Evolutionary conservation across 1,140 invertebrate genomes (phyloP).

Genomic region (Calephelis nemesis): DNA sequence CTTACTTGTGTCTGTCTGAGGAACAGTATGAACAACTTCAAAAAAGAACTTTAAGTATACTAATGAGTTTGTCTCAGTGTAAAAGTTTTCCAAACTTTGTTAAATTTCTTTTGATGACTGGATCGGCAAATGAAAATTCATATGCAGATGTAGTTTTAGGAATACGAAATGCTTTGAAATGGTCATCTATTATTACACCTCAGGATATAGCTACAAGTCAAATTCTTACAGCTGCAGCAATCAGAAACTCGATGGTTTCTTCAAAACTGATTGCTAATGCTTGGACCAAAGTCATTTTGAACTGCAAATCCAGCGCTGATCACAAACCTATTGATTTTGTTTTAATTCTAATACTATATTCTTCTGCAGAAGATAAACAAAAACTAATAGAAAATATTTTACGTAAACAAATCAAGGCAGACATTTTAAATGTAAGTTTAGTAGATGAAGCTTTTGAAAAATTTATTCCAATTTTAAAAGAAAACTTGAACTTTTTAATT

Average conservation of each 20-base stretch:
- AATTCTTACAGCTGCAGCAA: conserved; percentile 63
- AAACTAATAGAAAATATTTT: conserved; percentile 63
- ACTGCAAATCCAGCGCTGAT: conserved; percentile 53
- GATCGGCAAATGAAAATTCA: conserved; percentile 43
- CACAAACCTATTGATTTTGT: conserved; percentile 73
- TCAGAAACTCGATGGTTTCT: conserved; percentile 65
- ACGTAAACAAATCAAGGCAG: conserved; percentile 64
- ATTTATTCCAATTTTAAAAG: conserved; percentile 65
- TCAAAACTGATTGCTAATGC: conserved; percentile 63
- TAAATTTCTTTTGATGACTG: conserved; percentile 64
- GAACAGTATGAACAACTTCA: conserved; percentile 63
- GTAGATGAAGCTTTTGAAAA: conserved; percentile 63
- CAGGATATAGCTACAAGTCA: conserved; percentile 70
- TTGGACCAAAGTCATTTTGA: conserved; percentile 67
- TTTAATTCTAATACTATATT: conserved; percentile 64
- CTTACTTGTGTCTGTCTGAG: conserved; percentile 65
- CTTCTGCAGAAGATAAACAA: conserved; percentile 62
- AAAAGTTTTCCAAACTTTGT: conserved; percentile 69
- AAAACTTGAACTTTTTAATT: conserved; percentile 61
- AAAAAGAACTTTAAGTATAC: conserved; percentile 63
- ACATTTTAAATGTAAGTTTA: conserved; percentile 58
- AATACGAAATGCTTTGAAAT: conserved; percentile 61
- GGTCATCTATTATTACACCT: conserved; percentile 48
- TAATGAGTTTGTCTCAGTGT: conserved; percentile 54
- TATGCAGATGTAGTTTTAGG: conserved; percentile 57